Conservation (phyloP, 64 coral and sea anemone species). For the Pocillopora damicornis region DNA sequence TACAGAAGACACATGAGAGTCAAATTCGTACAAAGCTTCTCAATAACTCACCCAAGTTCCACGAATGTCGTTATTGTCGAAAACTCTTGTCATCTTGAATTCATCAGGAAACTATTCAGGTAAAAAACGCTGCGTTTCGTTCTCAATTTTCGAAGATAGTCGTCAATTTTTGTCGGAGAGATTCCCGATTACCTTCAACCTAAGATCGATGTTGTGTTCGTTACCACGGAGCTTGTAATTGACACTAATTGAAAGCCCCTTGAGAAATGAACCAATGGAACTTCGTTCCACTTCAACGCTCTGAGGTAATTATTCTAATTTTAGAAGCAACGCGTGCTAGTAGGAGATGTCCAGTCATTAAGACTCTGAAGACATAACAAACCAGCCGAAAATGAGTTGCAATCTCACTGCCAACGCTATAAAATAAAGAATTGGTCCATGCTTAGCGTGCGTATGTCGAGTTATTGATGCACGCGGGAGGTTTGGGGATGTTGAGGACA, state of each 20-base stretch:
- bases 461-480: too few relatives aligned
- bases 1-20: not conserved
- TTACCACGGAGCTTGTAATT: conserved; percentile 56
- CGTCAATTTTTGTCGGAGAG: not conserved
- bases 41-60: conserved; percentile 44
- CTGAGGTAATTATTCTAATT: not conserved
- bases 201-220: conserved; percentile 24
- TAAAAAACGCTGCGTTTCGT: not conserved
- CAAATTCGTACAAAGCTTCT: not conserved
- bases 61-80: conserved; percentile 26
- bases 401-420: too few relatives aligned
- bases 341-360: too few relatives aligned
- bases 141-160: not conserved
- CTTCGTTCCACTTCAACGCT: conserved; percentile 16
- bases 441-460: too few relatives aligned
- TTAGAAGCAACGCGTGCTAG: too few relatives aligned
- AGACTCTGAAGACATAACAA: too few relatives aligned
- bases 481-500: too few relatives aligned
- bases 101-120: not conserved
- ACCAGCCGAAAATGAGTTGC: too few relatives aligned
- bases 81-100: conserved; percentile 6
- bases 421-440: too few relatives aligned
- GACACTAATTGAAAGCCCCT: not conserved
- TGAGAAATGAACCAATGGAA: conserved; percentile 24
- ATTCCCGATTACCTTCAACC: not conserved